These are phyloP conservation scores for Crepidodera aurea DNA, from an alignment of 2,888 invertebrate genomes.

Conservation along the genomic window DNA sequence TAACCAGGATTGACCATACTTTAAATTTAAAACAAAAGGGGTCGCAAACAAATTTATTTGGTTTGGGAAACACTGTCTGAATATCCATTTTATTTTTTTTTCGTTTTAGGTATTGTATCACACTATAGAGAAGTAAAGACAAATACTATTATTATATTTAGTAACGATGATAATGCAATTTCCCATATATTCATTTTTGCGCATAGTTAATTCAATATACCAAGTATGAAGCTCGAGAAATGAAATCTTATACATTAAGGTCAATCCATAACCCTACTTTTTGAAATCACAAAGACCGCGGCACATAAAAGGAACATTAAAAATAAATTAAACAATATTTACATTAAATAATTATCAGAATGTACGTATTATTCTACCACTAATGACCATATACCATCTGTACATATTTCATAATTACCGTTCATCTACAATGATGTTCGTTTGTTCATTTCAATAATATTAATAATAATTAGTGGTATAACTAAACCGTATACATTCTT, in stretches of 20 bases:
- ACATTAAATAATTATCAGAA: constrained; percentile 38
- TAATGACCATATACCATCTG: constrained; percentile 42
- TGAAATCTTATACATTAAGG: constrained; percentile 3
- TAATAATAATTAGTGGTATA: constrained; percentile 41
- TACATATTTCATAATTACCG: constrained; percentile 43
- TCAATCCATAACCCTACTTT: not conserved
- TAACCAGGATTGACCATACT: too few relatives aligned
- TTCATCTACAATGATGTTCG: constrained; percentile 43
- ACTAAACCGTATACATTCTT: constrained; percentile 48
- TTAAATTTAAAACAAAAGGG: too few relatives aligned
- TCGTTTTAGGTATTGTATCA: too few relatives aligned
- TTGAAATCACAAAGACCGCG: not conserved
- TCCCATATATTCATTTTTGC: too few relatives aligned
- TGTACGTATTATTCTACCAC: constrained; percentile 35
- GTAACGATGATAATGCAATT: too few relatives aligned
- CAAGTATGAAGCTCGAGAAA: too few relatives aligned
- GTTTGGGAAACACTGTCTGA: too few relatives aligned
- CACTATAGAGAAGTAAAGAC: too few relatives aligned
- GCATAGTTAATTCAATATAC: too few relatives aligned
- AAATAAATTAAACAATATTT: constrained; percentile 42
- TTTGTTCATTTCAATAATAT: constrained; percentile 45
- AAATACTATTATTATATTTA: too few relatives aligned
- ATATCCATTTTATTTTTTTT: too few relatives aligned
- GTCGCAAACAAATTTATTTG: too few relatives aligned
- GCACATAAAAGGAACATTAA: constrained; percentile 36